Percentiles rank a stretch among this genome's conserved stretches.
phyloP scores from a whole-genome alignment of 2,888 invertebrate genomes.

The Octodonta nipae region DNA sequence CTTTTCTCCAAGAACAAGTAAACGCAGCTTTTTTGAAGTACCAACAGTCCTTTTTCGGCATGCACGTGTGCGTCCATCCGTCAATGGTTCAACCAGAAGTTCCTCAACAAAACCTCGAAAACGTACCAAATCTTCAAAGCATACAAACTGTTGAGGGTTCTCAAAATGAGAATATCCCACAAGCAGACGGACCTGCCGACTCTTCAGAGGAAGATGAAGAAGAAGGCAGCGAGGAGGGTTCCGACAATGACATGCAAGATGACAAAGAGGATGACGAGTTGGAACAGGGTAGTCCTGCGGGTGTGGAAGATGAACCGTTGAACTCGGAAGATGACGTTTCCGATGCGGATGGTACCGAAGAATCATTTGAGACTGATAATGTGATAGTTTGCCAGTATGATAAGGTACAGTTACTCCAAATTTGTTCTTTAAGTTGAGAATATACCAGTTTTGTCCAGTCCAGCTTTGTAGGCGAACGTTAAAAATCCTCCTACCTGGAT shows the following conservation, averaged over 20 bases:
- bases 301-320: constrained; percentile 63
- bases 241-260: constrained; percentile 43
- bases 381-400: constrained; percentile 99
- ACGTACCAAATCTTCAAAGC: constrained; percentile 1
- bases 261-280: constrained; percentile 54
- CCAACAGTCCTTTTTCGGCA: constrained; percentile 17
- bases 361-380: constrained; percentile 93
- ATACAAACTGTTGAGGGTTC: constrained; percentile 5
- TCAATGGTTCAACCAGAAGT: background rate
- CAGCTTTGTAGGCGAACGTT: too few species aligned
- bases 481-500: too few species aligned
- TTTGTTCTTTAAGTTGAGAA: too few species aligned
- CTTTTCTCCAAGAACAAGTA: constrained; percentile 73
- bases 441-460: too few species aligned
- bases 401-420: constrained; percentile 50
- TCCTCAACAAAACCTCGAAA: constrained; percentile 4
- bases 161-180: constrained; percentile 11
- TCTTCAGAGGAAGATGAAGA: constrained; percentile 54
- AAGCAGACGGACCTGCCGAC: constrained; percentile 45
- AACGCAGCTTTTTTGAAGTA: constrained; percentile 50
- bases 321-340: constrained; percentile 96
- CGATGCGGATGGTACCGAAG: constrained; percentile 81
- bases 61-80: constrained; percentile 8
- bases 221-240: constrained; percentile 47
- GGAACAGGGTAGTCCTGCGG: constrained; percentile 36